Base-by-base conservation (phyloP, 2,888 invertebrate genomes). In the Sialis lutaria region DNA sequence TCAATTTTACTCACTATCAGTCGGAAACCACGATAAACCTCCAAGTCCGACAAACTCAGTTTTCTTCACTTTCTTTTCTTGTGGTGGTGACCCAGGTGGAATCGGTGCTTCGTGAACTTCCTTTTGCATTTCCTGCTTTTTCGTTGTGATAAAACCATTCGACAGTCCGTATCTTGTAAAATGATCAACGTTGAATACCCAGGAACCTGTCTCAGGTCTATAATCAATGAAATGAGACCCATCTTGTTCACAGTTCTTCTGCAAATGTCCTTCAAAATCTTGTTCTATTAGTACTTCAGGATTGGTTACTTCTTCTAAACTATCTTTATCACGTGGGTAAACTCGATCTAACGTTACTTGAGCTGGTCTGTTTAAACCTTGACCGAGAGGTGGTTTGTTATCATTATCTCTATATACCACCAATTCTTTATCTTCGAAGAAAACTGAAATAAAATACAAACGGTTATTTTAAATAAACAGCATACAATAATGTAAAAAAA, bases 181-280 rank as follows among this genome's bases (percentile, higher is more conserved):
- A 64, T 95, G 95, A 48, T 89, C 84, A 42, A 90, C 88, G 63
- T 84, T 78, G 66, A 97, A 97, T 45, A 95, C 93, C 96, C 97
- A 98, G 47, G 93, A 91, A 30, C 97, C 97, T 2, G 91, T 92
- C 61, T 89, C 87, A 0, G 95, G 89, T 0, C 92, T 75, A 65
- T 95, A 97, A 60, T 97, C 96, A 5, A 93, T 77, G 63, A 97
- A 98, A 46, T 82, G 79, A 0, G 92, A 91, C 51, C 83, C 84
- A 64, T 93, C 85, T 55, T 86, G 88, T 51, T 81, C 79, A 49
- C 91, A 88, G 1, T 86, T 83, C 33, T 79, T 74, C 10, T 91
- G 80, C 48, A 97, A 65, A 60, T 87, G 88, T 6, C 78, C 82
- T 54, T 88, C 82, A 67, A 89, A 97, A 58, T 86, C 82, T 77